Evolutionary conservation across 2,113 vertebrate species (phyloP).

Genomic region (Tenebrosternarchus preto): DNA sequence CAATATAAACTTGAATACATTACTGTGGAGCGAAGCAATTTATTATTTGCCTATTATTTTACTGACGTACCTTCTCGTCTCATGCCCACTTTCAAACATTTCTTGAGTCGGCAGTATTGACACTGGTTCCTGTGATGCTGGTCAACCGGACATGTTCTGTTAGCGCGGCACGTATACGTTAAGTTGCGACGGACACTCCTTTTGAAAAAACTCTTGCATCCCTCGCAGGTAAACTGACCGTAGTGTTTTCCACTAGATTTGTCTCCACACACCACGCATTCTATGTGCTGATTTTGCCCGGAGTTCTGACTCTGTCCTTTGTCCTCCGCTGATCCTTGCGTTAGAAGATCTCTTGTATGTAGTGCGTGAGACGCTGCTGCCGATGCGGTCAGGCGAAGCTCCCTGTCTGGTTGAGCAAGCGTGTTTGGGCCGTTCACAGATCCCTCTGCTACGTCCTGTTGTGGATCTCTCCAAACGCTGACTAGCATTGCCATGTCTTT

Average conservation of each 20-base stretch:
- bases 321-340: constrained; percentile 77
- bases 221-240: constrained; percentile 96
- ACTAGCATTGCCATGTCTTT: constrained; percentile 91
- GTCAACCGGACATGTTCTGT: constrained; percentile 91
- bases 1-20: too few species aligned
- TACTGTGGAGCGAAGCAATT: neutral
- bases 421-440: constrained; percentile 74
- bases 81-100: constrained; percentile 96
- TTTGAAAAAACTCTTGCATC: constrained; percentile 97
- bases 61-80: constrained; percentile 88
- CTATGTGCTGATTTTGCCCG: constrained; percentile 83
- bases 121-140: constrained; percentile 95
- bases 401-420: constrained; percentile 70
- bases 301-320: constrained; percentile 70
- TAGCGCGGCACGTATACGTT: constrained; percentile 90
- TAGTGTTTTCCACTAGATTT: constrained; percentile 97
- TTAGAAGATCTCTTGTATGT: constrained; percentile 81
- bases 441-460: constrained; percentile 83
- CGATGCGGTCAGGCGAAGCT: constrained; percentile 76
- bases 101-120: constrained; percentile 94
- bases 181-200: constrained; percentile 90
- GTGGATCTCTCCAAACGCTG: constrained; percentile 87
- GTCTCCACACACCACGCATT: constrained; percentile 94
- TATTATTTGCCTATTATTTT: neutral
- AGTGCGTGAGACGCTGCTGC: constrained; percentile 80